A percentile compares a stretch with the other conserved stretches of the same genome.
Conservation (phyloP, 2,113 vertebrate genomes). For the Cebus imitator region DNA sequence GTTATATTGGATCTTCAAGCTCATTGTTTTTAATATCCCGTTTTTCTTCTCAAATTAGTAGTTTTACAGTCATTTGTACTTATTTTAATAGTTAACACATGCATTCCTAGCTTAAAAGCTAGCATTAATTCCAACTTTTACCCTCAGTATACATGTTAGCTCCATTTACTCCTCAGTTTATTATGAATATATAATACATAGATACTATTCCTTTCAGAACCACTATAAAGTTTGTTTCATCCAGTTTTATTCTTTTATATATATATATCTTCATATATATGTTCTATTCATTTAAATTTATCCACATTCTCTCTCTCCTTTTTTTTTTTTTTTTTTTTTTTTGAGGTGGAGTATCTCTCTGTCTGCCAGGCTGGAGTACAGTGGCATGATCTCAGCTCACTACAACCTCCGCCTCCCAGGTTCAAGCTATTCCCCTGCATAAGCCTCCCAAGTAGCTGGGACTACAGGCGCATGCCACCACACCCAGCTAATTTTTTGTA, state of each 20-base stretch:
- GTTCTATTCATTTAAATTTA: conserved; percentile 9
- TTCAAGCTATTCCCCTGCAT: too few species aligned
- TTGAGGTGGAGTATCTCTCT: too few species aligned
- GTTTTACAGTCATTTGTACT: not conserved
- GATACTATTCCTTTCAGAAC: not conserved
- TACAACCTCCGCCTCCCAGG: too few species aligned
- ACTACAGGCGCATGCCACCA: too few species aligned
- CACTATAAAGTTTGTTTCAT: not conserved
- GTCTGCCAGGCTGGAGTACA: too few species aligned
- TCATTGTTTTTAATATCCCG: not conserved
- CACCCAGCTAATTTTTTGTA: too few species aligned
- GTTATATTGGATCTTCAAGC: not conserved
- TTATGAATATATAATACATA: not conserved
- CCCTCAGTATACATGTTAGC: not conserved
- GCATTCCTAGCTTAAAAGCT: not conserved
- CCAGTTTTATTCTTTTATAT: not conserved
- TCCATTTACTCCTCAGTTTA: not conserved
- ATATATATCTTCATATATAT: not conserved
- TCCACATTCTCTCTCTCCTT: not conserved
- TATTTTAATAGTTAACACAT: not conserved
- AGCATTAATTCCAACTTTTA: not conserved
- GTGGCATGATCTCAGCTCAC: too few species aligned
- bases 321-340: too few species aligned
- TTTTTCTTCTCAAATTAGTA: not conserved
- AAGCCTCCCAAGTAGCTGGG: too few species aligned